Evolutionary conservation across 64 coral and sea anemone genomes (phyloP).

Genomic region (Trachythela sp.): DNA sequence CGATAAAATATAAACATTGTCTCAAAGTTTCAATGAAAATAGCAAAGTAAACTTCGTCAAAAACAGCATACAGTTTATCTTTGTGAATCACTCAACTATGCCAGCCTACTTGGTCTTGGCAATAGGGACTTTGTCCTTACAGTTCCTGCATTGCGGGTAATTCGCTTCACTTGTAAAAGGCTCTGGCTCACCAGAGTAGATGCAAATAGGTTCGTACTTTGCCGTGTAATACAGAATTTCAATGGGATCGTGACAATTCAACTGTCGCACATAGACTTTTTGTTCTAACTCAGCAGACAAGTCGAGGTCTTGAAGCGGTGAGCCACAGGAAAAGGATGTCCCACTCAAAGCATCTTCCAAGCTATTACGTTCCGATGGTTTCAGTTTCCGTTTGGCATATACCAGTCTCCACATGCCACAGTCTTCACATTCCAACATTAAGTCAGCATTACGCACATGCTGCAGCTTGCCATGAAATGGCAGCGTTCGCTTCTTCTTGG

Average conservation of each 20-base stretch:
- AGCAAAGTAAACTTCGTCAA: too few species aligned
- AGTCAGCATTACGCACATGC: constrained; percentile 22
- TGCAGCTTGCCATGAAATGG: not conserved
- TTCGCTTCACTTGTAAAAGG: too few species aligned
- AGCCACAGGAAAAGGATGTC: not conserved
- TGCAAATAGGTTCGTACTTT: not conserved
- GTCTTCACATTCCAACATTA: constrained; percentile 29
- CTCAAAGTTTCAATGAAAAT: too few species aligned
- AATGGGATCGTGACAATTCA: not conserved
- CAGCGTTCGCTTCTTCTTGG: constrained; percentile 19
- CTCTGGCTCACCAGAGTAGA: not conserved
- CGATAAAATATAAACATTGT: too few species aligned
- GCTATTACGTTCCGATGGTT: not conserved
- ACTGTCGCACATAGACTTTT: not conserved
- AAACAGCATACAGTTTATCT: too few species aligned
- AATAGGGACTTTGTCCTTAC: too few species aligned
- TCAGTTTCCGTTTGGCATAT: constrained; percentile 21
- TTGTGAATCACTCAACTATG: too few species aligned
- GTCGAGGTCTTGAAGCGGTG: not conserved
- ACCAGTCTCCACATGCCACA: constrained; percentile 28
- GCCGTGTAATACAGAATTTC: not conserved
- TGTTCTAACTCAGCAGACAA: not conserved
- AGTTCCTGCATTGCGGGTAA: too few species aligned
- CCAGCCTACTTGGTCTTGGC: too few species aligned
- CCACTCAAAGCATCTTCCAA: not conserved